Base-by-base conservation (phyloP, 2,113 vertebrate genomes). In the Alethe castanea region DNA sequence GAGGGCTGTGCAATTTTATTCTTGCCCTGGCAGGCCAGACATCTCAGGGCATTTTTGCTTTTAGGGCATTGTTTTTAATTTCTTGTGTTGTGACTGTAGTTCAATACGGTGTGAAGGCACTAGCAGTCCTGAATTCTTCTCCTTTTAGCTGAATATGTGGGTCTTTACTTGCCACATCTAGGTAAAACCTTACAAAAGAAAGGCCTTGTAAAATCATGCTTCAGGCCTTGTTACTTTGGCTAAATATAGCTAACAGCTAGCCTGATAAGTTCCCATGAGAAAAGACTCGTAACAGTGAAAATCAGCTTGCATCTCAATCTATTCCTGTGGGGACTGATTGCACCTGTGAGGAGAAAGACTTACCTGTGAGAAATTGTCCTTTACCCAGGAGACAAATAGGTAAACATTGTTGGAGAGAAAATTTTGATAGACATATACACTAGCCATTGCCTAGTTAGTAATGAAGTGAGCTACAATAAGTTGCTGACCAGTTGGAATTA, bases 91-190 rank as follows among this genome's bases (percentile, higher is more conserved):
- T 90, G 76, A 24, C 36, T 24, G 8, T 22, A 23, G 36, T 62
- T 81, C 56, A 54, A 2, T 28, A 16, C 7, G 24, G 11, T 50
- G 12, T 0, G 0, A 47, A 76, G 42, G 25, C 35, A 50, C 60
- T 23, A 29, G 29, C 15, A 86, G 36, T 45, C 31, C 47, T 69
- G 12, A 86, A 88, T 29, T 19, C 35, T 57, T 56, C 33, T 47
- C 19, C 19, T 81, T 91, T 66, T 59, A 77, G 22, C n/a, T 42
- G 31, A 22, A n/a, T 61, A 26, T 45, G 4, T 45, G 26, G 2
- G 6, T 65, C 50, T 61, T 86, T 23, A 12, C 5, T 57, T 81
- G 24, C 28, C 23, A 67, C 65, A 15, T 28, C 19, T 14, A 48
- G 65, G 45, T 28, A 67, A 67, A 48, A 36, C 10, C n/a, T 48